These are phyloP conservation scores for Rhagonycha fulva DNA, from an alignment of 2,888 invertebrate genomes.

Conservation along the genomic window DNA sequence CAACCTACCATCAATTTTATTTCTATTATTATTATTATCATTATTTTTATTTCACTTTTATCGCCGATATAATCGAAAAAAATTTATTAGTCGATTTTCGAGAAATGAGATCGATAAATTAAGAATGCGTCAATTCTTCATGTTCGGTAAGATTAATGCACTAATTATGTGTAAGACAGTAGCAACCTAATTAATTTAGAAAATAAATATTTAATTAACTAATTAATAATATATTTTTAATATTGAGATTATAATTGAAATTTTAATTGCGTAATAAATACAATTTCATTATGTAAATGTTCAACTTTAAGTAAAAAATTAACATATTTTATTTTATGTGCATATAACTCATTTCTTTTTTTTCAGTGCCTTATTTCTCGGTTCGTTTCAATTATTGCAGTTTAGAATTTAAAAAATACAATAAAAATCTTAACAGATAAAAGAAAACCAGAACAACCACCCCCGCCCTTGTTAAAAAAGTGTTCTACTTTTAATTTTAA, in stretches of 20 bases:
- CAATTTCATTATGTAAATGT: slow-evolving; percentile 1
- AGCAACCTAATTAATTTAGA: background rate
- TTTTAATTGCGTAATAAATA: background rate
- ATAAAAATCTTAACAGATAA: too few species aligned
- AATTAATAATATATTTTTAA: background rate
- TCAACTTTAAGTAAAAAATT: background rate
- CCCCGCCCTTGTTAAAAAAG: background rate
- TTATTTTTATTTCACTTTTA: background rate
- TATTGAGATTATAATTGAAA: background rate
- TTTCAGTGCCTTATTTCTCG: background rate
- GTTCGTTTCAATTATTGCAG: background rate
- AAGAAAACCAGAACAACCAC: background rate
- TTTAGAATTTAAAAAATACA: background rate
- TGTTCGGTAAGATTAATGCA: background rate
- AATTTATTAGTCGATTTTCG: background rate
- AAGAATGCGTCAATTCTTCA: background rate
- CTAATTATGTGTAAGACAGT: background rate
- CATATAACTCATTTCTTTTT: background rate
- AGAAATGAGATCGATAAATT: background rate
- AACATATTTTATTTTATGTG: background rate
- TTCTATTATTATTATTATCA: background rate
- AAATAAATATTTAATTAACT: background rate
- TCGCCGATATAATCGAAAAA: background rate
- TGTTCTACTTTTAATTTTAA: background rate
- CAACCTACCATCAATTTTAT: background rate